Percentiles rank a stretch among this genome's conserved stretches.
phyloP scores from a whole-genome alignment of 1,140 invertebrate genomes.

The Chymomyza costata region DNA sequence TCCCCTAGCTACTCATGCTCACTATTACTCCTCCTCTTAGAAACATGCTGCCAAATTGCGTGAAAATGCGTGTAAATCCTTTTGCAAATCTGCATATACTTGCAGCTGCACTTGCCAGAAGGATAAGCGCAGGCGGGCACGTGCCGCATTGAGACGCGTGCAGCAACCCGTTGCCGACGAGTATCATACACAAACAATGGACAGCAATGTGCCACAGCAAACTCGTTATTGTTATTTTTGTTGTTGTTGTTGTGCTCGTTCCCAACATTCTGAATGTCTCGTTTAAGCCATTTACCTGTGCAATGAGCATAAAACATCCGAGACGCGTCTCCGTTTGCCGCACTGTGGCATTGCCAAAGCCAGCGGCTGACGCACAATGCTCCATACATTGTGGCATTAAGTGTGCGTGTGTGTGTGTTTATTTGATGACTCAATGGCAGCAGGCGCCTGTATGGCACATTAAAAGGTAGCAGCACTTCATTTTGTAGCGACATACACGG shows the following conservation, averaged over 20 bases:
- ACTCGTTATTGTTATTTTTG: slow-evolving; percentile 30
- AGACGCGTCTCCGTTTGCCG: slow-evolving; percentile 51
- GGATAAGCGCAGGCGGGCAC: too few species aligned
- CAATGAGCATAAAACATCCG: slow-evolving; percentile 52
- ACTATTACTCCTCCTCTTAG: too few species aligned
- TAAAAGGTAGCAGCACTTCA: slow-evolving; percentile 32
- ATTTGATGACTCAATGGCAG: slow-evolving; percentile 33
- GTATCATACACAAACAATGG: too few species aligned
- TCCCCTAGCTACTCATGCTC: too few species aligned
- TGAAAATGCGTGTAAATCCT: slow-evolving; percentile 46
- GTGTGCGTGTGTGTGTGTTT: not conserved
- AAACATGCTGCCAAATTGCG: slow-evolving; percentile 12
- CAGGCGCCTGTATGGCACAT: slow-evolving; percentile 13
- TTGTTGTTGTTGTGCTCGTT: slow-evolving; percentile 21
- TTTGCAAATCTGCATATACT: slow-evolving; percentile 36
- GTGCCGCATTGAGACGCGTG: too few species aligned
- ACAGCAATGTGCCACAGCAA: too few species aligned
- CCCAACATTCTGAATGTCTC: slow-evolving; percentile 33
- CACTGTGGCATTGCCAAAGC: too few species aligned
- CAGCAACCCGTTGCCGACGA: too few species aligned
- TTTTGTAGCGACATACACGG: slow-evolving; percentile 30
- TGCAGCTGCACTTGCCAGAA: slow-evolving; percentile 19
- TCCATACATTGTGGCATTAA: not conserved
- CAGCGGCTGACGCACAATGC: not conserved
- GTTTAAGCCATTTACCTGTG: slow-evolving; percentile 47